These are phyloP conservation scores for Acrobasis repandana DNA, from an alignment of 2,888 invertebrate genomes.

Conservation along the genomic window DNA sequence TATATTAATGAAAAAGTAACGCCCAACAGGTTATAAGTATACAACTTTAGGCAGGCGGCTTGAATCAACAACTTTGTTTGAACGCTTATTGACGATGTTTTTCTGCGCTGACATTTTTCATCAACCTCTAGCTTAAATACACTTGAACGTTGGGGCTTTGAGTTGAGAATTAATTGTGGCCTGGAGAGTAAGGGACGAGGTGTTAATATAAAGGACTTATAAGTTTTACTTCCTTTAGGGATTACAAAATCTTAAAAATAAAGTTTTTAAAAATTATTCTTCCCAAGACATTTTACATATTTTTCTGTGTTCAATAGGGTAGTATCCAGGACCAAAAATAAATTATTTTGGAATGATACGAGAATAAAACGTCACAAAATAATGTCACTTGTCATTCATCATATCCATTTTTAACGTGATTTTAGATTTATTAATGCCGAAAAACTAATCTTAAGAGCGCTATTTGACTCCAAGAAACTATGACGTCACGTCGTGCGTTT, in stretches of 20 bases:
- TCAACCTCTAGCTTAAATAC: constrained; percentile 17
- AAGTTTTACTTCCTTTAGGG: background rate
- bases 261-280: no score
- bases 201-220: constrained; percentile 1
- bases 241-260: background rate
- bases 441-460: no score
- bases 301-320: no score
- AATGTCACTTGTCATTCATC: no score
- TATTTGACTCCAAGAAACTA: no score
- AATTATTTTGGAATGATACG: no score
- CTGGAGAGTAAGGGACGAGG: constrained; percentile 2
- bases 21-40: background rate
- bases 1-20: constrained; percentile 19
- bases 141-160: background rate
- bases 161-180: background rate
- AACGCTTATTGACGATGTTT: constrained; percentile 32
- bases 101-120: constrained; percentile 20
- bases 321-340: no score
- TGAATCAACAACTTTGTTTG: constrained; percentile 45
- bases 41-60: constrained; percentile 44
- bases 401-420: no score
- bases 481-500: no score
- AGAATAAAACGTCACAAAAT: no score
- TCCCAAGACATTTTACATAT: no score
- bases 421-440: no score